Evolutionary conservation across 1,140 invertebrate species (phyloP).

Genomic region (Drosophila lacertosa): DNA sequence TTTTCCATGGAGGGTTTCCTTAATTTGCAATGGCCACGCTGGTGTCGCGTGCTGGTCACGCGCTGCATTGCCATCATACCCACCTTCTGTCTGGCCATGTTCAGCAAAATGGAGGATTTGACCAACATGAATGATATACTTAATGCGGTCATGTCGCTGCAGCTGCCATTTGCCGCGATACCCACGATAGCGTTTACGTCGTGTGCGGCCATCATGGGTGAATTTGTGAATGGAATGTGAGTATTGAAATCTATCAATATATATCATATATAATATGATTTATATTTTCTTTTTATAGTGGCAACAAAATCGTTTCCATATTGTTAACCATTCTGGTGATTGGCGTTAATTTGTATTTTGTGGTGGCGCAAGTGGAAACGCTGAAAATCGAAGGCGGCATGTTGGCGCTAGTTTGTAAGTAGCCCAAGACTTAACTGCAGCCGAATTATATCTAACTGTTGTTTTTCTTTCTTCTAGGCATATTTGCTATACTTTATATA

Average conservation of each 20-base stretch:
- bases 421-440: background rate
- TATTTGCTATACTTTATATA: slow-evolving; percentile 88
- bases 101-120: slow-evolving; percentile 89
- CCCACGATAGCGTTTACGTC: slow-evolving; percentile 95
- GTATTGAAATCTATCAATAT: too few relatives aligned
- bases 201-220: slow-evolving; percentile 92
- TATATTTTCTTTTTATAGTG: slow-evolving; percentile 84
- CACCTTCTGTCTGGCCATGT: slow-evolving; percentile 91
- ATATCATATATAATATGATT: too few relatives aligned
- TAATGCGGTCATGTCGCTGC: slow-evolving; percentile 95
- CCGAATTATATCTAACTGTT: background rate
- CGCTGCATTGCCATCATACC: slow-evolving; percentile 94
- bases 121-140: slow-evolving; percentile 95
- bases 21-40: slow-evolving; percentile 93
- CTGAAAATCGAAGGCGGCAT: slow-evolving; percentile 85
- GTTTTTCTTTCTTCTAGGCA: slow-evolving; percentile 47
- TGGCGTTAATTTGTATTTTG: slow-evolving; percentile 93
- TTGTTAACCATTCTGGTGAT: slow-evolving; percentile 90
- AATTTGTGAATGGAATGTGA: slow-evolving; percentile 89
- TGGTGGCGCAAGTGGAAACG: slow-evolving; percentile 87
- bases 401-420: slow-evolving; percentile 85
- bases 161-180: slow-evolving; percentile 92
- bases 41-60: slow-evolving; percentile 95
- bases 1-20: slow-evolving; percentile 95
- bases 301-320: slow-evolving; percentile 88